These are phyloP conservation scores for Mastacembelus armatus DNA, from an alignment of 2,797 vertebrate species.

Conservation along the genomic window DNA sequence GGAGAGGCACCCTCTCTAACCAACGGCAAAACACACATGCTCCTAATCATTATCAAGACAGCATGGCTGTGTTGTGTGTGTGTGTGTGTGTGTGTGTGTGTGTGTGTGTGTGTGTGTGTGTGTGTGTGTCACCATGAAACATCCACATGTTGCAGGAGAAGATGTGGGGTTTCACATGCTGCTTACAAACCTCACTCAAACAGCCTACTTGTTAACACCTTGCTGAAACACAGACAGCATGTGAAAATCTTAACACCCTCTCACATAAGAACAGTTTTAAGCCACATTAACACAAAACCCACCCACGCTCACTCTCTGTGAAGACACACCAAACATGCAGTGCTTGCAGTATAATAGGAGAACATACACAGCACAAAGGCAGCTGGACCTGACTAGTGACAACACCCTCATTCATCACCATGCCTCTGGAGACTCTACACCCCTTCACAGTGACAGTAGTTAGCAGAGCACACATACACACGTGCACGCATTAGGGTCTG, in stretches of 20 bases:
- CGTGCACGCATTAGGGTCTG: slow-evolving; percentile 36
- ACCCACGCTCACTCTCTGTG: slow-evolving; percentile 18
- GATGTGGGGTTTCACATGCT: no score
- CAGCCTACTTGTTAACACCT: slow-evolving; percentile 23
- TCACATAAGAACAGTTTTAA: slow-evolving; percentile 28
- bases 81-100: no score
- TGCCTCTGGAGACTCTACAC: slow-evolving; percentile 76
- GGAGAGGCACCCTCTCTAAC: no score
- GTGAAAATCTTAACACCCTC: slow-evolving; percentile 35
- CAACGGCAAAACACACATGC: no score
- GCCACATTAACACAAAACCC: slow-evolving; percentile 47
- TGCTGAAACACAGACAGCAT: slow-evolving; percentile 7
- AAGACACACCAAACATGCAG: slow-evolving; percentile 40
- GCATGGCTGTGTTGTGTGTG: no score
- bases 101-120: no score
- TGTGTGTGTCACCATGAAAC: no score
- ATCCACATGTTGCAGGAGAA: slow-evolving; percentile 49
- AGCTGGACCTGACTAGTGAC: slow-evolving; percentile 81
- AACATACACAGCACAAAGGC: slow-evolving; percentile 76
- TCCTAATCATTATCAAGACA: no score
- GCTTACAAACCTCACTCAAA: slow-evolving; percentile 23
- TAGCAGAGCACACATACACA: slow-evolving; percentile 30
- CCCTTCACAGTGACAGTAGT: slow-evolving; percentile 72
- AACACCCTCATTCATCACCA: slow-evolving; percentile 83
- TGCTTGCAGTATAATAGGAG: slow-evolving; percentile 60